Base-by-base conservation (phyloP, 1,140 invertebrate genomes). In the Hylyphantes graminicola region DNA sequence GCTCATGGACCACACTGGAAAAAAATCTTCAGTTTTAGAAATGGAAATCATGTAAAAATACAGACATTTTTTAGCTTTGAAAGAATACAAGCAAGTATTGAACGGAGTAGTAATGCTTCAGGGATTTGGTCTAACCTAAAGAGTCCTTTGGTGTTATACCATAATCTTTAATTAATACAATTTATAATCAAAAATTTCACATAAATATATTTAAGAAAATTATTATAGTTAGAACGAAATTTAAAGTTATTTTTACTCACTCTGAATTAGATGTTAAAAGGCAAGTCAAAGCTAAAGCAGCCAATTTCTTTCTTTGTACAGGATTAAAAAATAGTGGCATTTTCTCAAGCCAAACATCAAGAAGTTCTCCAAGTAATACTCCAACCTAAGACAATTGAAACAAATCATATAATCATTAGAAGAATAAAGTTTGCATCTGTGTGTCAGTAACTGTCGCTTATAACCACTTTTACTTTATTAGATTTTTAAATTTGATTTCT, bases 271-370 rank as follows among this genome's bases (percentile, higher is more conserved):
- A 86, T 19, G 90, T 89, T 35, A 91, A 87, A 10, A 98, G 89
- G 73, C 94, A 94, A n/a, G 94, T 92, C 67, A 98, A 90, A 51
- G 95, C 96, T 65, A 98, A 90, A 21, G 93, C 93, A 85, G 94
- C 92, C 13, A 96, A 90, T 89, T 98, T 98, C 86, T 93, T 92
- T 88, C 93, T 92, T 87, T 96, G 95, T 0, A 93, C 91, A 86
- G 96, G 93, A 0, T 93, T 92, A 0, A 96, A 93, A 48, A 15
- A 61, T 67, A 93, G 90, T 48, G 94, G 92, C 92, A 97, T 94
- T 89, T 93, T 94, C 83, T 93, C 92, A n/a, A 95, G 91, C 94
- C 95, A 96, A 7, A 93, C 91, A 86, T 93, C 92, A 51, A 97
- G 89, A 5, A 98, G 90, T 84, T 92, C 91, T 19, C 91, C 92